Base-by-base conservation (phyloP, 2,888 invertebrate genomes). In the Apamea sordens region DNA sequence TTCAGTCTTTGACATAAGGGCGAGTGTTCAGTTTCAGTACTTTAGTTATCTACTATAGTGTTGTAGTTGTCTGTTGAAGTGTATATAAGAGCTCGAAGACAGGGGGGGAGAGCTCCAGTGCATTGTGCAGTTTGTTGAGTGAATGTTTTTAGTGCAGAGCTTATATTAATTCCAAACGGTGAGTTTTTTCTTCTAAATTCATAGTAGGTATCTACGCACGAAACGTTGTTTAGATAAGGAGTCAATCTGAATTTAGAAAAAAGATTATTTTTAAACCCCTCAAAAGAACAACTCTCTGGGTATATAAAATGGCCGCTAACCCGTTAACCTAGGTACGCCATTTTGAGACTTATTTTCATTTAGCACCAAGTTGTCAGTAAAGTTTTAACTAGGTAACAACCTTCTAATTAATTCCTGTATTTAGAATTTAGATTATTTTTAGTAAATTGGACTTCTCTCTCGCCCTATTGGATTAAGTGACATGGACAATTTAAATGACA, bases 1-100 rank as follows among this genome's bases (percentile, higher is more conserved):
- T 15, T 32, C 7, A 28, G 36, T 67, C 67, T 74, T 59, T 72
- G 68, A 28, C 24, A 44, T 18, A 72, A 70, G 18, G 2, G 61
- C 63, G 82, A 81, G 10, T 50, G 24, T 10, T 72, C 72, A 81
- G 64, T 77, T 81, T 18, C 32, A 59, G 13, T 50, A 41, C 68
- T 71, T n/a, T 82, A 73, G 76, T 82, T 59, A 32, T 15, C 47
- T 36, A 36, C 3, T n/a, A n/a, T n/a, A 36, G 36, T 36, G 36
- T 36, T 36, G 36, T 36, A 36, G 36, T 36, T 21, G n/a, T 8
- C 15, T 44, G 65, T 64, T n/a, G n/a, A 56, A 73, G 28, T 44
- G 28, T 71, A 67, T 74, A 73, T 18, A 32, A 32, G 13, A 44
- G 61, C 15, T 28, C 24, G 11, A n/a, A 24, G 15, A 36, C 18